These are phyloP conservation scores for Misgurnus anguillicaudatus DNA, from an alignment of 2,113 vertebrate species.

Conservation along the genomic window DNA sequence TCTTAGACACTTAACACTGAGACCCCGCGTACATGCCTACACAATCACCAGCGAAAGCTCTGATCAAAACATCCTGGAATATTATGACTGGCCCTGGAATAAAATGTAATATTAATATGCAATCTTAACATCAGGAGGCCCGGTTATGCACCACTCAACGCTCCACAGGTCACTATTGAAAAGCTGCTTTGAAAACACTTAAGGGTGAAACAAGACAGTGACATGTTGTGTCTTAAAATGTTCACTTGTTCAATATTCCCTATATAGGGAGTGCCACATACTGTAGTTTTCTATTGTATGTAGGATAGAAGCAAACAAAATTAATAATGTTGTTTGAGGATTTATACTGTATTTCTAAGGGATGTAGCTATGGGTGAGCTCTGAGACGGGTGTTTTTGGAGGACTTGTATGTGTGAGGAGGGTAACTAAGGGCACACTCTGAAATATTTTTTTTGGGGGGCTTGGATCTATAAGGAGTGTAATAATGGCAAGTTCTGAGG, in stretches of 20 bases:
- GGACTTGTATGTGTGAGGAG: not conserved
- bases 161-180: slow-evolving; percentile 3
- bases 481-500: too few relatives aligned
- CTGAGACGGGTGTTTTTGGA: too few relatives aligned
- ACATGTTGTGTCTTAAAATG: too few relatives aligned
- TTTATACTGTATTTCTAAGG: too few relatives aligned
- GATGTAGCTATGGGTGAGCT: too few relatives aligned
- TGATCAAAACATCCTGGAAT: slow-evolving; percentile 22
- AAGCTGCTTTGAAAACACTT: not conserved
- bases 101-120: slow-evolving; percentile 9
- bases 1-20: slow-evolving; percentile 19
- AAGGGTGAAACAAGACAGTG: not conserved
- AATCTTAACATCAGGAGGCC: not conserved
- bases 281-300: too few relatives aligned
- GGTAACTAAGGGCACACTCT: slow-evolving; percentile 10
- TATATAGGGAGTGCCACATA: too few relatives aligned
- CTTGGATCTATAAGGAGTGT: too few relatives aligned
- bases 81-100: slow-evolving; percentile 29
- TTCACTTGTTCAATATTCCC: too few relatives aligned
- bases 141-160: not conserved
- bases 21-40: slow-evolving; percentile 1
- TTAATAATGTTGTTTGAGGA: too few relatives aligned
- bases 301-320: too few relatives aligned
- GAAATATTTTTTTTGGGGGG: too few relatives aligned
- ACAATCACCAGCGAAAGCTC: not conserved